These are phyloP conservation scores for Selene dorsalis DNA, from an alignment of 2,797 vertebrate species.

Conservation along the genomic window DNA sequence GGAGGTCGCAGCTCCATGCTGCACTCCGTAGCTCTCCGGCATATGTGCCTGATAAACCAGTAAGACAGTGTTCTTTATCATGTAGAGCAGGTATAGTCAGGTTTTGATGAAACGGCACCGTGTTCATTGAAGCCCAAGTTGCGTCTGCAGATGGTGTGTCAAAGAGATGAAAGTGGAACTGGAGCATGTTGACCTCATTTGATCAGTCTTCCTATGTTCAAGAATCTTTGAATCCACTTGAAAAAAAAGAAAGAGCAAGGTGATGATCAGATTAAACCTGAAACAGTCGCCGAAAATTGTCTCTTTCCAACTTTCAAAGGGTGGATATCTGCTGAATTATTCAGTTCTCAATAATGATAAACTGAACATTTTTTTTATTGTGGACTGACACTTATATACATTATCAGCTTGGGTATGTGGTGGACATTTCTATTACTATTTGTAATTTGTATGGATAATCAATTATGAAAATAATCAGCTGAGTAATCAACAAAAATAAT, in stretches of 20 bases:
- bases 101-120: constrained; percentile 2
- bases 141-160: constrained; percentile 18
- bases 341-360: not conserved
- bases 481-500: not conserved
- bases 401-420: not conserved
- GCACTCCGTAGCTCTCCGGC: constrained; percentile 3
- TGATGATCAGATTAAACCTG: constrained; percentile 7
- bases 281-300: not conserved
- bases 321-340: not conserved
- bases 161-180: constrained; percentile 27
- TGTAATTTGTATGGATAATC: not conserved
- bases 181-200: constrained; percentile 3
- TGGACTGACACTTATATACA: not conserved
- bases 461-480: not conserved
- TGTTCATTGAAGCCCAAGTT: constrained; percentile 18
- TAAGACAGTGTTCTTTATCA: not conserved
- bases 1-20: constrained; percentile 49
- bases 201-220: constrained; percentile 6
- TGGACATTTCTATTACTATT: not conserved
- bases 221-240: constrained; percentile 22
- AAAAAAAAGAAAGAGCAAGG: not conserved
- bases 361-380: not conserved
- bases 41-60: constrained; percentile 11
- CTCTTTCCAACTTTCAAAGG: not conserved
- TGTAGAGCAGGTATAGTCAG: not conserved